Evolutionary conservation across 2,888 invertebrate species (phyloP).

Genomic region (Drosophila koepferae): DNA sequence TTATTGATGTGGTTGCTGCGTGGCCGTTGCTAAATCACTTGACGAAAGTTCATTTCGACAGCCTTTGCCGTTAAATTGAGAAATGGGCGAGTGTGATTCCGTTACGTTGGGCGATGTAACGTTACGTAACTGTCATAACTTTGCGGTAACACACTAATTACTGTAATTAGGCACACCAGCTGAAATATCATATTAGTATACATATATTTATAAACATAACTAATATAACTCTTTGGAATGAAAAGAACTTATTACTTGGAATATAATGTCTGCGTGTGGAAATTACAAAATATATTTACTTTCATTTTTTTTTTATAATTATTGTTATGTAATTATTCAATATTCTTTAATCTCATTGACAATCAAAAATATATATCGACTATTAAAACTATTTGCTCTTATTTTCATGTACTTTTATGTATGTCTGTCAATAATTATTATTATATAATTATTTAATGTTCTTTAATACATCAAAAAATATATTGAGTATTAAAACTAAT

Average conservation of each 20-base stretch:
- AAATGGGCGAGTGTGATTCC: conserved; percentile 38
- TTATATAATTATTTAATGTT: background rate
- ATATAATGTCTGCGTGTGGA: background rate
- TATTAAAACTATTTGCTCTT: too few species aligned
- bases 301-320: too few species aligned
- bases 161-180: conserved; percentile 41
- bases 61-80: conserved; percentile 60
- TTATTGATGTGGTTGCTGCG: conserved; percentile 65
- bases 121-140: conserved; percentile 39
- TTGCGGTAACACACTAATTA: conserved; percentile 48
- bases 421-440: too few species aligned
- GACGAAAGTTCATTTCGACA: conserved; percentile 70
- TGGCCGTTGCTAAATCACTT: conserved; percentile 61
- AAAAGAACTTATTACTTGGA: background rate
- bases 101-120: conserved; percentile 20
- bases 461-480: too few species aligned
- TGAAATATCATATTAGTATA: background rate
- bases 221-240: background rate
- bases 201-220: background rate
- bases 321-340: background rate
- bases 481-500: too few species aligned
- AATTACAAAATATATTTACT: background rate
- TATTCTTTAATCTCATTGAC: too few species aligned
- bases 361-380: too few species aligned
- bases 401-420: too few species aligned